Base-by-base conservation (phyloP, 2,888 invertebrate genomes). In the Tortrix viridana region DNA sequence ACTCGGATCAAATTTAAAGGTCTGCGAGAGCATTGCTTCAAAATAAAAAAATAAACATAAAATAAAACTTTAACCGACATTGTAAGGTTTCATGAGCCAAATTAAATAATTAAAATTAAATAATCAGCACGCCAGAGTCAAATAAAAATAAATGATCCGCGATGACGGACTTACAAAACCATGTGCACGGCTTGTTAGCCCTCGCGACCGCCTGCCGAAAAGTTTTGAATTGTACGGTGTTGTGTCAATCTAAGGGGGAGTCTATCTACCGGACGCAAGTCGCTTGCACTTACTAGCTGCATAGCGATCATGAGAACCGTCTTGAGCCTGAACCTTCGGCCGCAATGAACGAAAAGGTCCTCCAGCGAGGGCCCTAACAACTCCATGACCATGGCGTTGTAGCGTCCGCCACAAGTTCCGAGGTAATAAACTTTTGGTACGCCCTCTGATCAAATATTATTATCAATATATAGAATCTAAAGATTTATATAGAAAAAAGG, bases 371-470 rank as follows among this genome's bases (percentile, higher is more conserved):
- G 99, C 82, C 99, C 99, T 88, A 99, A 95, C 85, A 99, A 95
- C 94, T 99, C 99, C 97, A 99, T 97, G 86, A 99, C 99, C 93
- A 99, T 95, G 84, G 99, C 99, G 94, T 99, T 99, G 95, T 98
- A 99, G 80, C 92, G 91, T 94, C 99, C 99, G 84, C 99, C 99
- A 94, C 99, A 99, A 76, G 99, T 99, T 74, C 99, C 99, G 94
- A 99, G 98, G 94, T 99, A 99, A 94, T 97, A 99, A 79, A 99
- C 98, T 94, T 99, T 98, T 81, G 99, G 99, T 89, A 99, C 94
- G 85, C 99, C 99, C 94, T 99, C 99, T 98, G 92, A 89, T 90
- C 77, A 84, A 85, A 84, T 70, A 74, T 69, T 71, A 71, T 69
- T 55, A 67, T 82, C 71, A 81, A 68, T 74, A 66, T 19, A 3